phyloP scores from a whole-genome alignment of 2,113 vertebrate genomes.

The Macrotus californicus region DNA sequence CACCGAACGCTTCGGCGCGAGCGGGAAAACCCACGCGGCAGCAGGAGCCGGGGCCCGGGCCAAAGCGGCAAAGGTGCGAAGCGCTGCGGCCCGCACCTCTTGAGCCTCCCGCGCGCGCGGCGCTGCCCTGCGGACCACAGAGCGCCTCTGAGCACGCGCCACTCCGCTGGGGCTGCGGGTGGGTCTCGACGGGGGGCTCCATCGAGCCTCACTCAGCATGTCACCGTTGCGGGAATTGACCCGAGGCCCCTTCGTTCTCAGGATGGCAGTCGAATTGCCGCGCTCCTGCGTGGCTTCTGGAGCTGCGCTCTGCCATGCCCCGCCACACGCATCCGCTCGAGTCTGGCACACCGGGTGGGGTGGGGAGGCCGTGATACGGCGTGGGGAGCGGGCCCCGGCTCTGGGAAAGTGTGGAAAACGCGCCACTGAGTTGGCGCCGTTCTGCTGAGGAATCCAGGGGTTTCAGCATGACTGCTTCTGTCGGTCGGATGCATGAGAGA shows the following conservation, averaged over 20 bases:
- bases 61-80: constrained; percentile 50
- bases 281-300: background rate
- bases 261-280: background rate
- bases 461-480: constrained; percentile 60
- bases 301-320: background rate
- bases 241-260: constrained; percentile 22
- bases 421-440: constrained; percentile 30
- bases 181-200: background rate
- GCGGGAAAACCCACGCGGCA: constrained; percentile 42
- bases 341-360: background rate
- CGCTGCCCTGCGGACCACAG: background rate
- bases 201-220: background rate
- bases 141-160: background rate
- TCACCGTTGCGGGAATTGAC: constrained; percentile 40
- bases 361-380: background rate
- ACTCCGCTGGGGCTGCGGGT: background rate
- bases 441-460: constrained; percentile 60
- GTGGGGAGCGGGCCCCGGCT: background rate
- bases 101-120: background rate
- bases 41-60: background rate
- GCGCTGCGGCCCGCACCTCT: background rate
- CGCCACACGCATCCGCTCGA: background rate
- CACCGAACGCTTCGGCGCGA: background rate
- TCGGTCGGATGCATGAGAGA: constrained; percentile 30
- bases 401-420: constrained; percentile 45